These are phyloP conservation scores for Ectropis crepuscularia DNA, from an alignment of 2,888 invertebrate genomes.

Conservation along the genomic window DNA sequence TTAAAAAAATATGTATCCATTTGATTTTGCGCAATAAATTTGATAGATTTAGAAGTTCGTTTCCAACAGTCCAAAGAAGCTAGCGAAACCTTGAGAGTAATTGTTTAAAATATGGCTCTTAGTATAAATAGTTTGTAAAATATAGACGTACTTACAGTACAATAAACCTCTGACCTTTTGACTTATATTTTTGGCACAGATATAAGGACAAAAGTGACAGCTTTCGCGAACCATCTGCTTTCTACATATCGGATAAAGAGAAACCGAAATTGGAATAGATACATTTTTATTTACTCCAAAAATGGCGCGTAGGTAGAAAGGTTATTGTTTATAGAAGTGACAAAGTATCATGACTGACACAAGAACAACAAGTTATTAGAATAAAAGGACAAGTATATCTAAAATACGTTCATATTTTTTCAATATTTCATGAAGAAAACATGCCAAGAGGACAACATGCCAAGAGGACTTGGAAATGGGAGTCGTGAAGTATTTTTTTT, in stretches of 20 bases:
- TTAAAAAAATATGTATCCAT: too few species aligned
- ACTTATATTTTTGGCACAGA: neutral
- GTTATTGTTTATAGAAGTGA: neutral
- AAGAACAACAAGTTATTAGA: neutral
- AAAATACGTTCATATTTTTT: too few species aligned
- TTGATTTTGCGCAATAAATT: too few species aligned
- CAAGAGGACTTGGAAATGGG: too few species aligned
- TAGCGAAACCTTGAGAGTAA: too few species aligned
- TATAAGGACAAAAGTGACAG: conserved; percentile 5
- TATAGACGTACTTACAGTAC: neutral
- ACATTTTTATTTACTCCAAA: neutral
- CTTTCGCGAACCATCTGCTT: conserved; percentile 24
- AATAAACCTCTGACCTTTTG: neutral
- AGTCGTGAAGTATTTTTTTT: too few species aligned
- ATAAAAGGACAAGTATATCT: neutral
- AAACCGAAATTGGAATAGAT: conserved; percentile 11
- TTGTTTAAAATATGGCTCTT: too few species aligned
- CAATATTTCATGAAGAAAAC: too few species aligned
- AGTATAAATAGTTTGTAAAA: neutral
- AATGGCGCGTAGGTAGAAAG: conserved; percentile 1
- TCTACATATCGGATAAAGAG: conserved; percentile 19
- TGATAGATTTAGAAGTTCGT: too few species aligned
- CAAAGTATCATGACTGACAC: neutral
- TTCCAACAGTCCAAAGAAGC: too few species aligned
- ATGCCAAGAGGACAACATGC: too few species aligned